These are phyloP conservation scores for Eurosta solidaginis DNA, from an alignment of 1,140 invertebrate species.

Conservation along the genomic window DNA sequence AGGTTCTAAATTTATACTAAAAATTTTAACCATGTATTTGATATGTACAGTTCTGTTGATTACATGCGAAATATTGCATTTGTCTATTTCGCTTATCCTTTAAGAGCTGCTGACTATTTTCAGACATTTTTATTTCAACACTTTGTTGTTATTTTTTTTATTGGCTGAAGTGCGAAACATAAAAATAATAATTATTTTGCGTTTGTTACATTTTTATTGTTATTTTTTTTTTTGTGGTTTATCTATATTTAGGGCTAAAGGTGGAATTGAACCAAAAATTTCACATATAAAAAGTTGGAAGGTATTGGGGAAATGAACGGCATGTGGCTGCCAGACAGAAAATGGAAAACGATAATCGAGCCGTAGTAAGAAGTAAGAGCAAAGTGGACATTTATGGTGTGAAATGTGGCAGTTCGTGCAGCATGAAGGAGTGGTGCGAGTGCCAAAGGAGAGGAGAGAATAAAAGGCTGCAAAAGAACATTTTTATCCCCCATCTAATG, in stretches of 20 bases:
- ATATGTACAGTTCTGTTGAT: too few relatives aligned
- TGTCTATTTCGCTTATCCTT: neutral
- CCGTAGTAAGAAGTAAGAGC: neutral
- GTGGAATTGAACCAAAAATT: slow-evolving; percentile 14
- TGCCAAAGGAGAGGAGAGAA: too few relatives aligned
- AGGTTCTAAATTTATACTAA: too few relatives aligned
- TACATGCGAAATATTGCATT: too few relatives aligned
- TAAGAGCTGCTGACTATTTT: neutral
- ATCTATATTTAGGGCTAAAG: neutral
- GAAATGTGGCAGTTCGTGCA: slow-evolving; percentile 54
- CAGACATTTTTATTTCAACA: neutral
- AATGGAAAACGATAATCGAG: slow-evolving; percentile 2
- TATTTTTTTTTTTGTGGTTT: slow-evolving; percentile 46
- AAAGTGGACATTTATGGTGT: slow-evolving; percentile 46
- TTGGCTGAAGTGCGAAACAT: slow-evolving; percentile 36
- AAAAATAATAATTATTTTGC: slow-evolving; percentile 58
- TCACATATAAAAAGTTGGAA: neutral
- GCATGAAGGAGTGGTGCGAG: neutral
- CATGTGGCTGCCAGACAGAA: neutral
- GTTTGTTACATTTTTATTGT: slow-evolving; percentile 45
- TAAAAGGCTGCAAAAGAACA: neutral
- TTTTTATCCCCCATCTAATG: slow-evolving; percentile 2
- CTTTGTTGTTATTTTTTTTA: neutral
- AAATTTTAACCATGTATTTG: too few relatives aligned
- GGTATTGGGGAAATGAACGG: neutral